These are phyloP conservation scores for Campylomormyrus tamandua DNA, from an alignment of 2,113 vertebrate species.

Conservation along the genomic window DNA sequence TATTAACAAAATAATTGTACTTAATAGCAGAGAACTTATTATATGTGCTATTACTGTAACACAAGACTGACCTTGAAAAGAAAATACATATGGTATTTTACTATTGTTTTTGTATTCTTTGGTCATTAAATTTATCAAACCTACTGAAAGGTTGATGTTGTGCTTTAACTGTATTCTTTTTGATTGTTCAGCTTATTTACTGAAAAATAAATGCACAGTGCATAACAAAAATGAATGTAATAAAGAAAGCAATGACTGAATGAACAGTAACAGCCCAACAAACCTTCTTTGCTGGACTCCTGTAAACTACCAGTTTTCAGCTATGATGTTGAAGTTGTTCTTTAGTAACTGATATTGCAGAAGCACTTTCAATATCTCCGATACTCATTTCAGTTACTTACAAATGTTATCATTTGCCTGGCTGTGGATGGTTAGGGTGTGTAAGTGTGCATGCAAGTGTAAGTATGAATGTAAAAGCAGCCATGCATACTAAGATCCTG, in stretches of 20 bases:
- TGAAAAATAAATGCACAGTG: constrained; percentile 62
- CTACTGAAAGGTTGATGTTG: neutral
- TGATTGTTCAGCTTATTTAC: constrained; percentile 25
- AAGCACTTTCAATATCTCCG: neutral
- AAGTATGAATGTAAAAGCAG: neutral
- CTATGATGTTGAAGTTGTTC: neutral
- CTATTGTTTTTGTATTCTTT: neutral
- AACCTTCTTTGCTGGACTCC: neutral
- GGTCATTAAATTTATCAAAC: neutral
- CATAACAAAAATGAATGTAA: neutral
- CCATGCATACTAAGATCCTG: neutral
- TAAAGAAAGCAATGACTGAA: neutral
- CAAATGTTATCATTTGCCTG: neutral
- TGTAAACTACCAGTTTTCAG: neutral
- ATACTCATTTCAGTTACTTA: neutral
- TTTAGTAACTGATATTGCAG: neutral
- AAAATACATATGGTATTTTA: neutral
- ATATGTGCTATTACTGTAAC: neutral
- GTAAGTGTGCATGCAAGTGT: neutral
- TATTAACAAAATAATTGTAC: neutral
- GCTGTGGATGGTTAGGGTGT: neutral
- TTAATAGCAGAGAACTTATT: neutral
- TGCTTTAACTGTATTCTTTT: neutral
- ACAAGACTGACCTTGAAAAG: neutral
- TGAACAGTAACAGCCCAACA: neutral